These are phyloP conservation scores for Pseudomyrmex gracilis DNA, from an alignment of 1,140 invertebrate genomes.

Conservation along the genomic window DNA sequence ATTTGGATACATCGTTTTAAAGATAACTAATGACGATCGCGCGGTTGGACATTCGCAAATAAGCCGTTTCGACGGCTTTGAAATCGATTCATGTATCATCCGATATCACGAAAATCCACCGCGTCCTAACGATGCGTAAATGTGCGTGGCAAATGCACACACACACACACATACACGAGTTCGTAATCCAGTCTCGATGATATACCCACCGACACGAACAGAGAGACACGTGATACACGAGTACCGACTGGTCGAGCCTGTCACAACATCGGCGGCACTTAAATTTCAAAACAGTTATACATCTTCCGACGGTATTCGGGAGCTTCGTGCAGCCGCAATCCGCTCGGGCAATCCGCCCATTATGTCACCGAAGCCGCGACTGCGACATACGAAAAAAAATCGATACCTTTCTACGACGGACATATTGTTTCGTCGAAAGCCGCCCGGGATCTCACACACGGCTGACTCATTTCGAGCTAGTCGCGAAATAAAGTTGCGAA, in stretches of 20 bases:
- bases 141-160: not conserved
- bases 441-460: slow-evolving; percentile 22
- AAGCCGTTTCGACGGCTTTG: not conserved
- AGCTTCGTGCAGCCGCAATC: not conserved
- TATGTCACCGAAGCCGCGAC: slow-evolving; percentile 50
- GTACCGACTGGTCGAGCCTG: slow-evolving; percentile 63
- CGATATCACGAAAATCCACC: slow-evolving; percentile 2
- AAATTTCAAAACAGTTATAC: slow-evolving; percentile 76
- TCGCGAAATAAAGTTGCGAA: not conserved
- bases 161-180: not conserved
- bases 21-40: slow-evolving; percentile 7
- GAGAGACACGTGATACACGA: slow-evolving; percentile 71
- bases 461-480: slow-evolving; percentile 46
- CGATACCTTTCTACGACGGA: slow-evolving; percentile 61
- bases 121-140: slow-evolving; percentile 8
- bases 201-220: slow-evolving; percentile 53
- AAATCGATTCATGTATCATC: not conserved
- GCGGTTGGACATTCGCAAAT: slow-evolving; percentile 18
- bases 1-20: not conserved
- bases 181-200: slow-evolving; percentile 54
- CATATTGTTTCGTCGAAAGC: slow-evolving; percentile 24
- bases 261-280: slow-evolving; percentile 74
- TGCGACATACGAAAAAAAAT: slow-evolving; percentile 62
- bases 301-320: slow-evolving; percentile 64
- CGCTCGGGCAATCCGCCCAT: slow-evolving; percentile 52